Evolutionary conservation across 2,113 vertebrate species (phyloP), one percentile per base, ranked within the genome.

Genomic region (Acrocephalus kingi): DNA sequence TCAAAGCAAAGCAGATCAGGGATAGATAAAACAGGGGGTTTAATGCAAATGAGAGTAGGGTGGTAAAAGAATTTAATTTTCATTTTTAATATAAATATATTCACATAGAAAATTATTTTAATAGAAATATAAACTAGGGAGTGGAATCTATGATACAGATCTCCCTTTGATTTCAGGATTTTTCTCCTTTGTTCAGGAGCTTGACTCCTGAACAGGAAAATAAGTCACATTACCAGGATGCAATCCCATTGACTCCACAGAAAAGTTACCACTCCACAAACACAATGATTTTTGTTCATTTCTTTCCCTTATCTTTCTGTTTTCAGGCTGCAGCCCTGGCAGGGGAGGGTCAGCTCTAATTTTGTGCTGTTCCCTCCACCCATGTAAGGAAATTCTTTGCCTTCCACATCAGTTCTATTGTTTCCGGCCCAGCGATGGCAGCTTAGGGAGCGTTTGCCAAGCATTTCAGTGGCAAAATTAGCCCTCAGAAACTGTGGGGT

Each of bases 311-410:
- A 91, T 87, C 84, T 92, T 58, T 62, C 24, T 13, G 14, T 59
- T 90, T 80, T 8, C 77, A 91, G 95, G 46, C 81, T 84, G 71
- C 33, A 41, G 73, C 22, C 61, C 1, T 58, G 84, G 90, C 61
- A 86, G 75, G 68, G 84, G 49, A 80, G 72, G 62, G 19, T 19
- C 59, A 79, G 55, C 35, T 63, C 66, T 78, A 13, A 75, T 81
- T 91, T 28, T 91, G 56, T 48, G 75, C 6, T 35, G 52, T 59
- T 93, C 49, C 72, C 92, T 95, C 96, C 94, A 90, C 96, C 89
- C 93, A 9, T 51, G 24, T 48, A 63, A 96, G 89, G 92, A 96
- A 97, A 88, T 95, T 93, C 91, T 73, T 93, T 45, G 64, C 91
- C 84, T 87, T 78, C 75, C 77, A 20, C 89, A 95, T 90, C 90